Base-by-base conservation (phyloP, 2,113 vertebrate genomes). In the Equus przewalskii region DNA sequence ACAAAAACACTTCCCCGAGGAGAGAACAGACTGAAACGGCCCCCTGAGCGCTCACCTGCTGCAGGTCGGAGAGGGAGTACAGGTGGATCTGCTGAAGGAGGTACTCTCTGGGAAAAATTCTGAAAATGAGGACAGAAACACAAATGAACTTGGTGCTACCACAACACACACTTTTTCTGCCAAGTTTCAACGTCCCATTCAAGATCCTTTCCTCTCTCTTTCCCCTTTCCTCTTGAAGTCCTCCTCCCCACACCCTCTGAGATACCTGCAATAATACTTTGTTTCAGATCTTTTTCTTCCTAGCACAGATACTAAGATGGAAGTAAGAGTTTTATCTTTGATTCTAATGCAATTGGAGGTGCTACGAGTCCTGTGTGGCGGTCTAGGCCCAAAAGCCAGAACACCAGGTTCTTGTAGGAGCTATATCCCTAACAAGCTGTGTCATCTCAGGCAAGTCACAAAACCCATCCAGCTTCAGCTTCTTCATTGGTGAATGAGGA, bases 41-140 rank as follows among this genome's bases (percentile, higher is more conserved):
- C 82, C 90, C 16, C 9, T 9, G 95, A 86, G 36, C n/a, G 81
- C 97, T 98, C 96, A 99, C 99, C 99, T 99, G 99, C 95, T 99
- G 99, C 92, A 99, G 99, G 97, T 99, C 99, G 46, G 99, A 98
- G 0, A 99, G 98, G 54, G 99, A 99, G 98, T 99, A 99, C 64
- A 99, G 99, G 98, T 99, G 99, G 94, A 99, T 99, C 98, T 99
- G 99, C 91, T 99, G 99, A 82, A 99, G 98, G 96, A 99, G 99
- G 97, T 99, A 99, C 97, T 99, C 99, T 97, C 99, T 99, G 91
- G 99, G 99, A 94, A 99, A 99, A 98, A 99, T 99, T 98, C 99
- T 99, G 98, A 82, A 98, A 98, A 95, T 16, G 97, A 98, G 60
- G 96, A 64, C 91, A 94, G 62, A 96, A 30, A 97, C 33, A 94